phyloP scores from a whole-genome alignment of 2,113 vertebrate species.

The Passer montanus region DNA sequence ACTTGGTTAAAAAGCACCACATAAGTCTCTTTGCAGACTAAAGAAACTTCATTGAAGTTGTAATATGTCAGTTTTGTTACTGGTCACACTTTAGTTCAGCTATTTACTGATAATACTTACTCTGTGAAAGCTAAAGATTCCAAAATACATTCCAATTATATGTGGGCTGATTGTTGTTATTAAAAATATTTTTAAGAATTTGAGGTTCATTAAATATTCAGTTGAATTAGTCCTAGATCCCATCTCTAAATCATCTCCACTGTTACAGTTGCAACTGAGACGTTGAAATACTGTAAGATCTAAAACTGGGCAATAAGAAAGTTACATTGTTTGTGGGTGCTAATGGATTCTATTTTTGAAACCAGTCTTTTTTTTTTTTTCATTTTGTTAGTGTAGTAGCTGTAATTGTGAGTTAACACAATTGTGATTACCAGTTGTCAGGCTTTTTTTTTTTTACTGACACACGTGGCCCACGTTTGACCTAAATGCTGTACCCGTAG shows the following conservation, averaged over 20 bases:
- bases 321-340: background rate
- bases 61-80: background rate
- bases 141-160: background rate
- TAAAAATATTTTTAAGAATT: background rate
- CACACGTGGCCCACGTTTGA: accelerated
- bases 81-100: background rate
- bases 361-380: background rate
- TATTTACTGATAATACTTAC: background rate
- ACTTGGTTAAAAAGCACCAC: background rate
- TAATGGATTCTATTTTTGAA: background rate
- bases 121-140: background rate
- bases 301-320: background rate
- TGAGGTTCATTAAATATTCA: background rate
- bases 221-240: background rate
- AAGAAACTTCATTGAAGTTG: background rate
- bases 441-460: background rate
- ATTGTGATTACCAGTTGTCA: background rate
- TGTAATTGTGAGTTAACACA: background rate
- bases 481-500: background rate
- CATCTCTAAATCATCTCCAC: background rate
- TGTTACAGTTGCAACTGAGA: background rate
- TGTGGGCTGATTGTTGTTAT: background rate
- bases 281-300: background rate
- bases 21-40: background rate
- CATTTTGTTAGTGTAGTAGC: background rate